Evolutionary conservation across 1,140 invertebrate species (phyloP), one percentile per base, ranked within the genome.

Genomic region (Euglossa dilemma): DNA sequence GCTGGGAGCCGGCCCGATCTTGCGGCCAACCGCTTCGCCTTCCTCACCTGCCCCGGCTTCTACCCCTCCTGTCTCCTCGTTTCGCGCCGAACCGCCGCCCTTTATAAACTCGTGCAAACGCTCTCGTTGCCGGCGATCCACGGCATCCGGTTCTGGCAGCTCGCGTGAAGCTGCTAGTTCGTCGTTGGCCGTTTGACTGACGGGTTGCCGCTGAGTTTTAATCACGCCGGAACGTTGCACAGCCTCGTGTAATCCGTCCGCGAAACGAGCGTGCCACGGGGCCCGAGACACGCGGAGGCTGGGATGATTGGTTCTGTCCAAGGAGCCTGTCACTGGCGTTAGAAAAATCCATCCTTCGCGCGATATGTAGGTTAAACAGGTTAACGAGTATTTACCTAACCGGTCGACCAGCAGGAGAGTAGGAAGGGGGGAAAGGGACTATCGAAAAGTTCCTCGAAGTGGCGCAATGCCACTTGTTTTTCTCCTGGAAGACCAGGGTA

Each of bases 1-100:
- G 86, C 87, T 92, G 92, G 91, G 91, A 93, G 91, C 90, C 89
- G 75, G 66, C 84, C 90, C 90, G 91, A 93, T 92, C 89, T 90
- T 90, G 88, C 87, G 90, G 89, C 89, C 66, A 89, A 80, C 81
- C 78, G 66, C 59, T 78, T 59, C 20, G 59, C 67, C 57, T 57
- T 67, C 69, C 25, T 59, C 59, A 59, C 67, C n/a, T 36, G 14
- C 20, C 20, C 50, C 14, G 20, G 36, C 25, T 45, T 36, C 20
- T 25, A 45, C 23, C 20, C 25, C 28, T 52, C 25, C 25, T 52
- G 70, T 36, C 28, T 64, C n/a, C n/a, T 8, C 64, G 82, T 70
- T 67, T 84, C 28, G 28, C 25, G 47, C 59, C 52, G 73, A 82
- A 8, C 72, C 75, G 82, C 66, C n/a, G 23, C 36, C 43, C 70